Base-by-base conservation (phyloP, 1,140 invertebrate species). In the Drosophila chauvacae region DNA sequence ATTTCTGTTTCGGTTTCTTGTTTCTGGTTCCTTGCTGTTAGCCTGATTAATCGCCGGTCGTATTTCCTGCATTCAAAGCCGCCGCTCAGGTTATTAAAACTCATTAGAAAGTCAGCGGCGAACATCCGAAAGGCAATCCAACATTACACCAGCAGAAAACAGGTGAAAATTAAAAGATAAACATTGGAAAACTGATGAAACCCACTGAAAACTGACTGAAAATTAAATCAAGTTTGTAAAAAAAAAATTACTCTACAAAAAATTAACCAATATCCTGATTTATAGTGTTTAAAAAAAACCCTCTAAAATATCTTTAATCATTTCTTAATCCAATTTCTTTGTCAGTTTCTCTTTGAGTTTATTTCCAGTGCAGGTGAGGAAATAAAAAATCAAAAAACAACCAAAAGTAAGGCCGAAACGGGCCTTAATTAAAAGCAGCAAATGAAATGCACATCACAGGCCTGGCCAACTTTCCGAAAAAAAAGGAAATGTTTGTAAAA, bases 71-170 rank as follows among this genome's bases (percentile, higher is more conserved):
- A 70, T 65, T 53, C 65, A 63, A 81, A 63, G 58, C 60, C 35
- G 47, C 20, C 4, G 30, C 30, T 4, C 26, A 28, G 60, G 63
- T 61, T 64, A 66, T 70, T 81, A 63, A 72, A 85, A 70, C 64
- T 77, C 64, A 70, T 86, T 77, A 70, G 51, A 56, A 81, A 74
- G 77, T 81, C 73, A 69, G 62, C 44, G 50, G 39, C 44, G 53
- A 35, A 42, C 14, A 70, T 11, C 44, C 39, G 16, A 45, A 63
- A 33, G 18, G 39, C 20, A 57, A 45, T 50, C 48, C 47, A 35
- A 18, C 26, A 53, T 37, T n/a, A 37, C 37, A 56, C 28, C 10
- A 0, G 37, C 33, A 58, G 45, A 33, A 66, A 66, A 37, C 1
- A 20, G n/a, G 11, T 13, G 2, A 14, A 53, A 37, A 55, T 10